These are phyloP conservation scores for Grantiella picta DNA, from an alignment of 2,113 vertebrate genomes.

Conservation along the genomic window DNA sequence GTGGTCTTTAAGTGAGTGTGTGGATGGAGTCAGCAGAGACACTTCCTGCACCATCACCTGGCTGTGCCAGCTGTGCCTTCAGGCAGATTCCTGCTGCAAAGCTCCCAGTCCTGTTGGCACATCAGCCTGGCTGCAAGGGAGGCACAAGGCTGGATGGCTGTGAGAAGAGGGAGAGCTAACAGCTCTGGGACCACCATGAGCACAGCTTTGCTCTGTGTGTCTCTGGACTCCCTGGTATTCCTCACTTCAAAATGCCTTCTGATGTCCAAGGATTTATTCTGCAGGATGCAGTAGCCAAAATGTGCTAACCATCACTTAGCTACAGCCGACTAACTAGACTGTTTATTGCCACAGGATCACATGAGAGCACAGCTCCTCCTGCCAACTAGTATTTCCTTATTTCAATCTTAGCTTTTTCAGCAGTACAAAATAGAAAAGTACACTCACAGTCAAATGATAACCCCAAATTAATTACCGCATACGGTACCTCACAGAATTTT, in stretches of 20 bases:
- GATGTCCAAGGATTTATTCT: not conserved
- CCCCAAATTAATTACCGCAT: constrained; percentile 3
- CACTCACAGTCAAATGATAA: not conserved
- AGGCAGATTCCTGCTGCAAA: not conserved
- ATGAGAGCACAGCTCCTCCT: not conserved
- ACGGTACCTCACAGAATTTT: not conserved
- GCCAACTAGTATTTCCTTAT: not conserved
- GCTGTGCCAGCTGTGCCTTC: not conserved
- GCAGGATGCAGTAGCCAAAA: not conserved
- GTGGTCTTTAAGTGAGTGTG: not conserved
- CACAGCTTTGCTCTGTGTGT: not conserved
- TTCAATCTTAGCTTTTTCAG: not conserved
- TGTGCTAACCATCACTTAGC: not conserved
- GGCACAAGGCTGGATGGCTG: accelerated
- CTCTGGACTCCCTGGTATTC: not conserved
- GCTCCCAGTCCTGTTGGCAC: not conserved
- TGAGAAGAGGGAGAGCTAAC: not conserved
- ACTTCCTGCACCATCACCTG: not conserved
- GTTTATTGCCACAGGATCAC: not conserved
- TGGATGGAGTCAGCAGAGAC: not conserved
- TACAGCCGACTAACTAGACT: not conserved
- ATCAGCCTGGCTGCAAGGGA: not conserved
- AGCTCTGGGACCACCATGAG: not conserved
- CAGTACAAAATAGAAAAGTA: not conserved
- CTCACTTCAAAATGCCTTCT: not conserved